These are phyloP conservation scores for Cataglyphis albicans DNA, from an alignment of 2,888 invertebrate genomes.

Conservation along the genomic window DNA sequence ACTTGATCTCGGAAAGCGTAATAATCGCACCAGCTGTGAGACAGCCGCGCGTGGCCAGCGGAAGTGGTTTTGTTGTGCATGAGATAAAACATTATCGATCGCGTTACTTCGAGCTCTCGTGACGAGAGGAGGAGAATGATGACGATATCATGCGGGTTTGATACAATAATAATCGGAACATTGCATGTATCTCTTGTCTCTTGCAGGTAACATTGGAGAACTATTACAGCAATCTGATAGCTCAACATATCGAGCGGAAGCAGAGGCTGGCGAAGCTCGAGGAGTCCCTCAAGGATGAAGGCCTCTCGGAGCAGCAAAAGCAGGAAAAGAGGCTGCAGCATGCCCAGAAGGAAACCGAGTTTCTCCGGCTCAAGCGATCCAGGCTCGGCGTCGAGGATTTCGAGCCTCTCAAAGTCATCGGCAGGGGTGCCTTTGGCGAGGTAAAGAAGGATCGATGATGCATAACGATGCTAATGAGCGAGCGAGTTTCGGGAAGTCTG, in stretches of 20 bases:
- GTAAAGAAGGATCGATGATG: conserved; percentile 73
- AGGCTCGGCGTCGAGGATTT: conserved; percentile 99
- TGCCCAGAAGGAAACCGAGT: conserved; percentile 99
- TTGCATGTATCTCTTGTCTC: conserved; percentile 46
- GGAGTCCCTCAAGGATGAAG: conserved; percentile 98
- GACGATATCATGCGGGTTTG: conserved; percentile 5
- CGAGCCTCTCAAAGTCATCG: conserved; percentile 98
- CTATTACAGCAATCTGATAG: conserved; percentile 99
- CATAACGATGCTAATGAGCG: not conserved
- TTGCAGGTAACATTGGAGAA: conserved; percentile 95
- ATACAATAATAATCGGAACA: conserved; percentile 20
- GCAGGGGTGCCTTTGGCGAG: conserved; percentile 97
- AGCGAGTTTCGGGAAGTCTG: conserved; percentile 1
- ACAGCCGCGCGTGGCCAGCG: conserved; percentile 19
- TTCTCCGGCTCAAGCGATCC: conserved; percentile 97
- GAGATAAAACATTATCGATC: conserved; percentile 54
- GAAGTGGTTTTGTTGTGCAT: conserved; percentile 49
- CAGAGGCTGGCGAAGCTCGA: conserved; percentile 97
- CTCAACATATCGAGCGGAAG: conserved; percentile 98
- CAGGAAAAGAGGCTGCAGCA: conserved; percentile 97
- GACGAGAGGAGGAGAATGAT: not conserved
- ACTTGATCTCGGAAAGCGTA: conserved; percentile 13
- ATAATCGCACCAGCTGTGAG: conserved; percentile 39
- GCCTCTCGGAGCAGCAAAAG: conserved; percentile 97
- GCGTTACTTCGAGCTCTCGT: conserved; percentile 27